These are phyloP conservation scores for Acleris sparsana DNA, from an alignment of 2,888 invertebrate species.

Conservation along the genomic window DNA sequence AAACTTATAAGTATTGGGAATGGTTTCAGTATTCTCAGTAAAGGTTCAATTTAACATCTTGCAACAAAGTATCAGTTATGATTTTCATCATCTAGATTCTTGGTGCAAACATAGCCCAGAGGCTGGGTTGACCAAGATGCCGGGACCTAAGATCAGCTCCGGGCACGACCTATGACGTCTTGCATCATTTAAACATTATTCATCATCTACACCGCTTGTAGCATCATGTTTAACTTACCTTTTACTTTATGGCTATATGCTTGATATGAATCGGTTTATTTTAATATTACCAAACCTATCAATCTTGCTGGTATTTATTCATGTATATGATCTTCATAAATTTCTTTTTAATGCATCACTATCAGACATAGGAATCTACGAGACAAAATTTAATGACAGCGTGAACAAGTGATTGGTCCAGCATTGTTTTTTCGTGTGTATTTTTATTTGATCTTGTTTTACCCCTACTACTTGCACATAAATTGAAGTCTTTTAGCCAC, in stretches of 20 bases:
- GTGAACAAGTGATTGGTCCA: no score
- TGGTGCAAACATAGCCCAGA: background rate
- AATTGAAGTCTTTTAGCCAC: no score
- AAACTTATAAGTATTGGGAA: no score
- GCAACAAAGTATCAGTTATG: background rate
- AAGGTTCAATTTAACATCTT: background rate
- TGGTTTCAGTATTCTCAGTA: background rate
- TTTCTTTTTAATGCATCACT: no score
- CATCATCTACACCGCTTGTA: background rate
- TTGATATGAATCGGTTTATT: background rate
- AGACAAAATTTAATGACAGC: no score
- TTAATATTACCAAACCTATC: no score
- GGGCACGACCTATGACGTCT: slow-evolving; percentile 7
- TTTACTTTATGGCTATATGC: background rate
- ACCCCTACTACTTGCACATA: no score
- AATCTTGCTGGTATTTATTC: no score
- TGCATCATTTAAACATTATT: slow-evolving; percentile 6
- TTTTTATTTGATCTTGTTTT: no score
- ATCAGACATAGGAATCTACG: no score
- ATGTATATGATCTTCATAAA: no score
- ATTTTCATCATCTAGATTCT: slow-evolving; percentile 4
- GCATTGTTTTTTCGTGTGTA: no score
- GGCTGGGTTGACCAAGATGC: slow-evolving; percentile 10
- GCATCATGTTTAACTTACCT: background rate
- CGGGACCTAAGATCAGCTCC: background rate